Conservation (phyloP, 2,888 invertebrate genomes). For the Cerastis leucographa region DNA sequence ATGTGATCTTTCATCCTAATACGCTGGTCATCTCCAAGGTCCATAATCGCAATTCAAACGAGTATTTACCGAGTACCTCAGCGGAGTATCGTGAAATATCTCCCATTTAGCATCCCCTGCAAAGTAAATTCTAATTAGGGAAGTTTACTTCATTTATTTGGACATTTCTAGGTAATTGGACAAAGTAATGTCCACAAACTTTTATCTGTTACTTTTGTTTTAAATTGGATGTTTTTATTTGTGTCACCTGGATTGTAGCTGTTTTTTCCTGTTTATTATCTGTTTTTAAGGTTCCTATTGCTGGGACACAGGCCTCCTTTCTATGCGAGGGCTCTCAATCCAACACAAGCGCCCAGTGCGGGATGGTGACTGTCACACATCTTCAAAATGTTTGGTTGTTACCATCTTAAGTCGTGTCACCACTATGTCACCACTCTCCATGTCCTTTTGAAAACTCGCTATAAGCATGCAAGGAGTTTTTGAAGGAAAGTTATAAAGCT, state of each 20-base stretch:
- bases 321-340: neutral
- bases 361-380: neutral
- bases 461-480: neutral
- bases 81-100: conserved; percentile 24
- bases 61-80: conserved; percentile 23
- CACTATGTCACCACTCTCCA: neutral
- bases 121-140: conserved; percentile 60
- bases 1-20: neutral
- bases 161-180: conserved; percentile 44
- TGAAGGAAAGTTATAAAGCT: neutral
- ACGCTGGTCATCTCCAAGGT: neutral
- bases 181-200: conserved; percentile 40
- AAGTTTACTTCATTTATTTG: conserved; percentile 60
- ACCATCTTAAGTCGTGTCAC: neutral
- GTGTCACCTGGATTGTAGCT: neutral
- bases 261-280: neutral
- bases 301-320: too few species aligned
- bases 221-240: conserved; percentile 49
- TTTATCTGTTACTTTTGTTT: conserved; percentile 45
- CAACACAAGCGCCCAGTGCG: neutral
- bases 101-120: conserved; percentile 43
- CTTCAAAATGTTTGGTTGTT: neutral
- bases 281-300: neutral
- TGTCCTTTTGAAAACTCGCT: neutral
- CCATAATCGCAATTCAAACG: conserved; percentile 8